Evolutionary conservation across 2,113 vertebrate genomes (phyloP).

Genomic region (Cynoglossus semilaevis): DNA sequence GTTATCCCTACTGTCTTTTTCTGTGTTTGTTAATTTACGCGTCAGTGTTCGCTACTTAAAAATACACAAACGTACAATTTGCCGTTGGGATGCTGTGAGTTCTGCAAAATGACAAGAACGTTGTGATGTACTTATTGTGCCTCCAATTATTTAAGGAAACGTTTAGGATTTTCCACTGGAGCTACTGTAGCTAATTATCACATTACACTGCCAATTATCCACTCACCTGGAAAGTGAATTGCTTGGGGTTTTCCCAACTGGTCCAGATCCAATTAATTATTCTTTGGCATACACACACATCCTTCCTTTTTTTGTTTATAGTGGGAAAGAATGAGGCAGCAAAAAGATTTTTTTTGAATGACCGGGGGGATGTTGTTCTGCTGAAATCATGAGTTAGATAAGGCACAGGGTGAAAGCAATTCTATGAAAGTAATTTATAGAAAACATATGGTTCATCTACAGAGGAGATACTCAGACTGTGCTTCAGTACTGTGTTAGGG

Average conservation of each 20-base stretch:
- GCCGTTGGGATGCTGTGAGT: neutral
- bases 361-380: neutral
- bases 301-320: neutral
- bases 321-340: neutral
- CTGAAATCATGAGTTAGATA: neutral
- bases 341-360: neutral
- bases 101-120: slow-evolving; percentile 1
- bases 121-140: neutral
- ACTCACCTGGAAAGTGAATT: slow-evolving; percentile 30
- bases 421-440: neutral
- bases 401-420: neutral
- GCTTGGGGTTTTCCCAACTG: slow-evolving; percentile 7
- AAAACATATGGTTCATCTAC: neutral
- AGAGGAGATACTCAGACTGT: neutral
- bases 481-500: too few relatives aligned
- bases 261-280: slow-evolving; percentile 11
- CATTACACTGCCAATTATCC: slow-evolving; percentile 2
- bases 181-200: slow-evolving; percentile 14
- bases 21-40: too few relatives aligned
- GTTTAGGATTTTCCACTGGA: neutral
- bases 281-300: neutral
- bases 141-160: neutral
- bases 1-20: too few relatives aligned
- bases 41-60: too few relatives aligned
- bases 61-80: too few relatives aligned